Base-by-base conservation (phyloP, 1,140 invertebrate species). In the Tetramorium simillimum region DNA sequence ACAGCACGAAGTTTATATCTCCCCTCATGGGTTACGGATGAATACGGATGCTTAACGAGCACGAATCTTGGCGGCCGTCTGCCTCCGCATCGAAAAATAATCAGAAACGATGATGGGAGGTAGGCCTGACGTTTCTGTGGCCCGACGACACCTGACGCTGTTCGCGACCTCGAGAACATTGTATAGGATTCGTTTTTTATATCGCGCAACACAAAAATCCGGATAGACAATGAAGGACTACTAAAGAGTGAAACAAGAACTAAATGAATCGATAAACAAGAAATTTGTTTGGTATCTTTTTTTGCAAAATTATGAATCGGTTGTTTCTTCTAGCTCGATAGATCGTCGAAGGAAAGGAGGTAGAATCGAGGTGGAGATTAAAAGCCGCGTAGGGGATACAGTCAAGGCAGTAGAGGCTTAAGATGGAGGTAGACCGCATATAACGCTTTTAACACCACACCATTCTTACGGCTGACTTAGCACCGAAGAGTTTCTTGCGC, bases 401-500 rank as follows among this genome's bases (percentile, higher is more conserved):
- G 28, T 21, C 10, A 14, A 58, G 14, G 33, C n/a, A n/a, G n/a
- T 14, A 24, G 62, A 69, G 28, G 56, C 14, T 21, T 33, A 40
- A 28, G 14, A 5, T 65, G 28, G 60, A 37, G 77, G 33, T 69
- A 43, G 62, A 81, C 62, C 77, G 77, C 77, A 80, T 69, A 14
- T 51, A 81, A 49, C 62, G 9, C 33, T 53, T 16, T 33, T 53
- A 53, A 81, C 46, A 81, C 46, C n/a, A n/a, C 24, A 40, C n/a
- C n/a, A 18, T 37, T 84, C 67, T 75, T 62, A 75, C 81, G 69
- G 69, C 18, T 76, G 53, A 43, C 49, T 80, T 56, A 33, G 33
- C 67, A 28, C 62, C 28, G 63, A 80, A 46, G 62, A 81, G 49
- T 81, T 81, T 81, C 77, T 80, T 81, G 58, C 76, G 67, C 85